A percentile compares a stretch with the other conserved stretches of the same genome.
Evolutionary conservation across 2,113 vertebrate genomes (phyloP).

Genomic region (Sclerurus mexicanus): DNA sequence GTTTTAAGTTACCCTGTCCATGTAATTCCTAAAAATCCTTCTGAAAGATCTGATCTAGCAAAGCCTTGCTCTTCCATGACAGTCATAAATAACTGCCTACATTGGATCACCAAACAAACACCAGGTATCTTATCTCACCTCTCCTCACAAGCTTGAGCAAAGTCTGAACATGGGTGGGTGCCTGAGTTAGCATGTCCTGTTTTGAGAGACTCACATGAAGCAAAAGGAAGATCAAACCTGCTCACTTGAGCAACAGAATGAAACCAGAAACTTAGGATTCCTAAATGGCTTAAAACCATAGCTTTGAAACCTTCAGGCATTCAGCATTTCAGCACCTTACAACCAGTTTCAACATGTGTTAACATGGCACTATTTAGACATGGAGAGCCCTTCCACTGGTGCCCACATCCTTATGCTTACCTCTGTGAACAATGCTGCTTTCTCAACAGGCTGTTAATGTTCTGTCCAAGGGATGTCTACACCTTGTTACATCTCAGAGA

Average conservation of each 20-base stretch:
- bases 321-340: background rate
- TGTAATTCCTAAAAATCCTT: background rate
- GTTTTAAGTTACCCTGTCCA: background rate
- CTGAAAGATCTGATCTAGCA: background rate
- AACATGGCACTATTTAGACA: background rate
- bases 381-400: background rate
- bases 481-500: background rate
- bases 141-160: background rate
- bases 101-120: background rate
- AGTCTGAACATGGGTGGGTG: accelerated
- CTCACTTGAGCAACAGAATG: accelerated
- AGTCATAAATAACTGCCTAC: background rate
- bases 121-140: background rate
- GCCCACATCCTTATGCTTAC: background rate
- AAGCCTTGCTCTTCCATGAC: background rate
- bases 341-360: background rate
- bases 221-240: background rate
- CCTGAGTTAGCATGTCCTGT: accelerated
- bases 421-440: background rate
- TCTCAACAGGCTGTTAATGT: background rate
- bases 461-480: background rate
- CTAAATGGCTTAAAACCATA: background rate
- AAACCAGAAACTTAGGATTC: background rate
- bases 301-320: background rate
- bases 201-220: background rate